phyloP scores from a whole-genome alignment of 2,888 invertebrate genomes.

The Mesorhabditis belari region DNA sequence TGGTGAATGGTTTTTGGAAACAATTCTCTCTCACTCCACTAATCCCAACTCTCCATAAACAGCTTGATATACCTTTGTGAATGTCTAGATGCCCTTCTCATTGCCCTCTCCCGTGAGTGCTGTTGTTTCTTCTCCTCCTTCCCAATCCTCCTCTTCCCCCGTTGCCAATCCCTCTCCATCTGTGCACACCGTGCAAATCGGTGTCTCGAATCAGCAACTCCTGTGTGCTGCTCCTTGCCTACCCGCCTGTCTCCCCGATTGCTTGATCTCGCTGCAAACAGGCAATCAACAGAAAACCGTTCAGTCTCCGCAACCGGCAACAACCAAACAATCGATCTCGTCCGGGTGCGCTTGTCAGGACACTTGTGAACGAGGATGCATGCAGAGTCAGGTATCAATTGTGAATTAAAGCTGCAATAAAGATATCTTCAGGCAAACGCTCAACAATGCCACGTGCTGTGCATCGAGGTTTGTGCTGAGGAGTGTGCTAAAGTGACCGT shows the following conservation, averaged over 20 bases:
- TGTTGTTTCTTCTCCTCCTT: too few species aligned
- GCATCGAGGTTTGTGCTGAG: not conserved
- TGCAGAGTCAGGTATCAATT: not conserved
- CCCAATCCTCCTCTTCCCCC: too few species aligned
- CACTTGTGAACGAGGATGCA: not conserved
- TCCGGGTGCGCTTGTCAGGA: not conserved
- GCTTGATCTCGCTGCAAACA: slow-evolving; percentile 10
- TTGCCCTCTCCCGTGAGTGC: too few species aligned
- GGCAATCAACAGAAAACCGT: not conserved
- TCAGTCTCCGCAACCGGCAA: not conserved
- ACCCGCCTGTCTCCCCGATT: not conserved
- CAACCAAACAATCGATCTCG: too few species aligned
- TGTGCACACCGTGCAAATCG: slow-evolving; percentile 7
- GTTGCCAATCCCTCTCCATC: too few species aligned
- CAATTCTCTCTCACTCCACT: too few species aligned
- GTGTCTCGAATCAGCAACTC: slow-evolving; percentile 20
- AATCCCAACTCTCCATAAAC: too few species aligned
- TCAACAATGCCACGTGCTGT: not conserved
- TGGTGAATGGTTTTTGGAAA: too few species aligned
- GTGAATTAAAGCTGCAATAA: not conserved
- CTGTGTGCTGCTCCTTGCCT: slow-evolving; percentile 12
- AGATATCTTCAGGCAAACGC: not conserved
- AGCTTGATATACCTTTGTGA: too few species aligned
- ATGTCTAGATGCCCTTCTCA: too few species aligned
- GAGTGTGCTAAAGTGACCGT: not conserved